Evolutionary conservation across 2,888 invertebrate genomes (phyloP).

Genomic region (Drosophila anomelani): DNA sequence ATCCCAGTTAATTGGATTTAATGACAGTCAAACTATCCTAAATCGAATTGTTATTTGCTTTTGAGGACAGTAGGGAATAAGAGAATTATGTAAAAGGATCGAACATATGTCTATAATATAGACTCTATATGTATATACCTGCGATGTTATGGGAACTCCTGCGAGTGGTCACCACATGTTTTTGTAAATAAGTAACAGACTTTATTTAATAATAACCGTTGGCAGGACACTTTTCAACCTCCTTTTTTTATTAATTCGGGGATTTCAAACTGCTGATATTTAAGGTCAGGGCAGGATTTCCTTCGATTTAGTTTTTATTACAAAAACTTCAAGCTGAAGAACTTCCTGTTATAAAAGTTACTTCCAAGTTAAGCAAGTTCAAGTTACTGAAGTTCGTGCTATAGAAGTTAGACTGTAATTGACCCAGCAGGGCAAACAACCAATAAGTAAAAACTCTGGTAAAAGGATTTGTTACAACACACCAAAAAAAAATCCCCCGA

Average conservation of each 20-base stretch:
- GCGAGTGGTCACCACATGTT: too few species aligned
- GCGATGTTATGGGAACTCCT: too few species aligned
- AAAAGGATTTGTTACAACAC: constrained; percentile 27
- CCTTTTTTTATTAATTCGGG: too few species aligned
- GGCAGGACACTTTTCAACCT: too few species aligned
- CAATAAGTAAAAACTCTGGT: constrained; percentile 27
- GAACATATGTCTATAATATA: too few species aligned
- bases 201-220: too few species aligned
- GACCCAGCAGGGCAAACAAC: constrained; percentile 15
- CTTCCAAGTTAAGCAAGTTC: background rate
- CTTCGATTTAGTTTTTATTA: background rate
- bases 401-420: constrained; percentile 12
- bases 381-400: background rate
- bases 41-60: background rate
- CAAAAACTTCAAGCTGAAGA: background rate
- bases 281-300: too few species aligned
- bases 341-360: background rate
- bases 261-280: too few species aligned
- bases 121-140: too few species aligned
- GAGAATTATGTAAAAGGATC: too few species aligned
- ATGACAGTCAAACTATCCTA: constrained; percentile 17
- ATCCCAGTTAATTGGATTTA: constrained; percentile 70
- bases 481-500: constrained; percentile 10
- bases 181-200: too few species aligned
- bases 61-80: too few species aligned